Base-by-base conservation (phyloP, 2,888 invertebrate genomes). In the Cotesia congregata region DNA sequence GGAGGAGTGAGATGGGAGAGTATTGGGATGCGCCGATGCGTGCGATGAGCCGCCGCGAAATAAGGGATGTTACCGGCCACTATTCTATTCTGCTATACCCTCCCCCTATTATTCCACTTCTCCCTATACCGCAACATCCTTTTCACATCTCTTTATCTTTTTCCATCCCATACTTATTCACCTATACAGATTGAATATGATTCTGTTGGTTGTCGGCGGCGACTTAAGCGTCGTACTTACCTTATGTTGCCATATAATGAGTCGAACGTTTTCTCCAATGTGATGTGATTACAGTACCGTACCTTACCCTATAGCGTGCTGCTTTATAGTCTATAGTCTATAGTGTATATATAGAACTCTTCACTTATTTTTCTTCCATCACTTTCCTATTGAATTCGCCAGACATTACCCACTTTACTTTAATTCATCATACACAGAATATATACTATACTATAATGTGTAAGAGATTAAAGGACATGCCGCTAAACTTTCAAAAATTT, bases 171-270 rank as follows among this genome's bases (percentile, higher is more conserved):
- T 73, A 76, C 68, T 30, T 68, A 50, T 30, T 30, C 30, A 30
- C 3, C 30, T 30, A 30, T 30, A 30, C 3, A 30, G 4, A 30
- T 30, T 30, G 30, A 30, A 30, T 30, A 30, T 30, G 30, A 30
- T 30, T 30, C 3, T 30, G 30, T 30, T 3, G 30, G 41, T 76
- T 81, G 82, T 82, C 83, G 83, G 81, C 83, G 83, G 81, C 77
- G 83, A 83, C 82, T 85, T 83, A 83, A 86, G 85, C 84, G 83
- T 84, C 78, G 84, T 86, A 86, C 87, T 87, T 87, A 87, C 87
- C 86, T 87, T 86, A 86, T 86, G 87, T 87, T 88, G 85, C 86
- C 83, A 86, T 88, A 88, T 88, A 88, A 88, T 87, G 87, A 88
- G 86, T 86, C 85, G 83, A 80, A 80, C 78, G 75, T 77, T 79